These are phyloP conservation scores for Heliconius aoede DNA, from an alignment of 2,888 invertebrate genomes.

Conservation along the genomic window DNA sequence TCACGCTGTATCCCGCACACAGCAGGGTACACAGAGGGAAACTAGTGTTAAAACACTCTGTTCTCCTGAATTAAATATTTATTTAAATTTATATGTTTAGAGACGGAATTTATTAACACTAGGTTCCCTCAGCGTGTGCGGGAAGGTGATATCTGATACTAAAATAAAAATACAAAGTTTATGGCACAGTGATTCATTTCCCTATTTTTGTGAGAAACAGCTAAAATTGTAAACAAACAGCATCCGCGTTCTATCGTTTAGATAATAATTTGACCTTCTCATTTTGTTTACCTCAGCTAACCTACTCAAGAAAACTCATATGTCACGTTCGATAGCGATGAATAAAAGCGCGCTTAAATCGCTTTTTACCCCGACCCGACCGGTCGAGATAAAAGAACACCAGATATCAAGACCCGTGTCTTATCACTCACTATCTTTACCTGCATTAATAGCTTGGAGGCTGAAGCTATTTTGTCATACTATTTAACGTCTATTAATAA, in stretches of 20 bases:
- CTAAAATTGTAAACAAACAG: conserved; percentile 7
- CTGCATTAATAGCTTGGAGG: conserved; percentile 38
- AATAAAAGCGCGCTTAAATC: conserved; percentile 38
- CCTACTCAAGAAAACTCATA: conserved; percentile 36
- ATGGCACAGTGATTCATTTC: not conserved
- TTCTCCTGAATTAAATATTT: no score
- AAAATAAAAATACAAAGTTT: not conserved
- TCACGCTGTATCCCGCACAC: no score
- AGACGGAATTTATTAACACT: no score
- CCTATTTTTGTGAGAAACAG: conserved; percentile 3
- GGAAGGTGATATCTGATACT: not conserved
- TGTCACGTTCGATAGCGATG: conserved; percentile 32
- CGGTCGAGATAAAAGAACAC: conserved; percentile 57
- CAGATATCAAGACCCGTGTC: conserved; percentile 64
- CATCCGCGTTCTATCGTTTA: conserved; percentile 9
- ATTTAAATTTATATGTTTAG: no score
- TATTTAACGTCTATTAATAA: conserved; percentile 48
- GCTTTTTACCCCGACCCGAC: conserved; percentile 44
- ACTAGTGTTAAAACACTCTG: no score
- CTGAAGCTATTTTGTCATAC: conserved; percentile 51
- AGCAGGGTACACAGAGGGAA: no score
- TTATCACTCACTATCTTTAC: conserved; percentile 69
- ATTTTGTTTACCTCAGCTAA: conserved; percentile 33
- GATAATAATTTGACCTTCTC: conserved; percentile 35
- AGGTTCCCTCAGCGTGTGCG: no score